A percentile compares a stretch with the other conserved stretches of the same genome.
These are phyloP conservation scores for Mus spicilegus DNA, from an alignment of 2,113 vertebrate species.

Conservation along the genomic window DNA sequence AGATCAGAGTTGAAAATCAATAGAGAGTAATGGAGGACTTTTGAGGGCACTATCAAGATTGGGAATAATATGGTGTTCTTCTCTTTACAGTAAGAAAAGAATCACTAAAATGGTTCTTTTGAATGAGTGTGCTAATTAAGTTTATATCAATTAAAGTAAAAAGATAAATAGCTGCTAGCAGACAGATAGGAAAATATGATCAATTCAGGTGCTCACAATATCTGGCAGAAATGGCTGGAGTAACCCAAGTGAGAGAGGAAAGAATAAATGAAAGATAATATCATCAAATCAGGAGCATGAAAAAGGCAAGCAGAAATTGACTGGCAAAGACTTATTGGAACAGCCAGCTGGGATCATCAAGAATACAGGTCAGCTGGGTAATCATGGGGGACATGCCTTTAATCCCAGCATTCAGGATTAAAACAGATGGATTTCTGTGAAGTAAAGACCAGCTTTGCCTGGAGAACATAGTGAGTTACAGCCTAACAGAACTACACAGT, in stretches of 20 bases:
- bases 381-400: not conserved
- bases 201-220: not conserved
- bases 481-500: not conserved
- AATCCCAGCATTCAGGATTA: not conserved
- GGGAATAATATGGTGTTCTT: not conserved
- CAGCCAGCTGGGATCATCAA: not conserved
- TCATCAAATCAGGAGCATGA: not conserved
- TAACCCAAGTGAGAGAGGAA: not conserved
- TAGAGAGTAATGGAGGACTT: not conserved
- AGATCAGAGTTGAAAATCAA: not conserved
- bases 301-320: not conserved
- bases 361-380: not conserved
- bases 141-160: not conserved
- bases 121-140: not conserved
- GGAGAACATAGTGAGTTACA: not conserved
- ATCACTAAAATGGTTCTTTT: not conserved
- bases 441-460: not conserved
- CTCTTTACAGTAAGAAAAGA: not conserved
- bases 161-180: not conserved
- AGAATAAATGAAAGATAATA: not conserved
- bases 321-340: not conserved
- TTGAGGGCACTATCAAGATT: too few relatives aligned
- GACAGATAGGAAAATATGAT: not conserved
- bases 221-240: not conserved
- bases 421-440: not conserved